Evolutionary conservation across 2,797 vertebrate species (phyloP), one percentile per base, ranked within the genome.

Genomic region (Somateria mollissima): DNA sequence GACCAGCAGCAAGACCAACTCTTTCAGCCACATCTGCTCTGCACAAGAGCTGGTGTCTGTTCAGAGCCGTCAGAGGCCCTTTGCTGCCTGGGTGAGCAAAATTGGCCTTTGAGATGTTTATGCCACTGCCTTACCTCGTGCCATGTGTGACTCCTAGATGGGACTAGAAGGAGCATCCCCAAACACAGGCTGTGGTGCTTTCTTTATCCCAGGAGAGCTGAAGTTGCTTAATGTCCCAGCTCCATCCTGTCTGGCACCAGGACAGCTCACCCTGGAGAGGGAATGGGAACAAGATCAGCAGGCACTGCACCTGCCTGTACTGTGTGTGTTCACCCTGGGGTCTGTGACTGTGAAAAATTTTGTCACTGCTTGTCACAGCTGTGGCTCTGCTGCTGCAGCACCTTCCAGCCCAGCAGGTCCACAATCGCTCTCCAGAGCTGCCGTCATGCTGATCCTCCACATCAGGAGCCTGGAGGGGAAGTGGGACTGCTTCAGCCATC

Each of bases 291-390:
- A 11, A 66, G 36, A 34, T 62, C 53, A 75, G 32, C 16, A 27
- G 47, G 30, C 41, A 21, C 57, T 74, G 51, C 6, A 4, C 0
- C 0, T 16, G 24, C 8, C 25, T 14, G 21, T 43, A n/a, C 70
- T 47, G 28, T 20, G 24, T 19, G 13, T 2, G 15, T 34, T 74
- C 62, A 28, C 27, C n/a, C 6, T 32, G 16, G 30, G n/a, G 43
- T 18, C 66, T 39, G 39, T 14, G 60, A 34, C 51, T 20, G 16
- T 39, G 71, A 60, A 45, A 81, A 69, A 27, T 37, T 27, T 9
- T 8, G 3, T 20, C 54, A 36, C 24, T 39, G 24, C 27, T 56
- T 84, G 49, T 10, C 39, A 25, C 16, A 22, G 2, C 39, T 1
- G 3, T 32, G 36, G 22, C 37, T 54, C 36, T 58, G 51, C 51